Evolutionary conservation across 1,140 invertebrate species (phyloP).

Genomic region (Heterodera carotae): DNA sequence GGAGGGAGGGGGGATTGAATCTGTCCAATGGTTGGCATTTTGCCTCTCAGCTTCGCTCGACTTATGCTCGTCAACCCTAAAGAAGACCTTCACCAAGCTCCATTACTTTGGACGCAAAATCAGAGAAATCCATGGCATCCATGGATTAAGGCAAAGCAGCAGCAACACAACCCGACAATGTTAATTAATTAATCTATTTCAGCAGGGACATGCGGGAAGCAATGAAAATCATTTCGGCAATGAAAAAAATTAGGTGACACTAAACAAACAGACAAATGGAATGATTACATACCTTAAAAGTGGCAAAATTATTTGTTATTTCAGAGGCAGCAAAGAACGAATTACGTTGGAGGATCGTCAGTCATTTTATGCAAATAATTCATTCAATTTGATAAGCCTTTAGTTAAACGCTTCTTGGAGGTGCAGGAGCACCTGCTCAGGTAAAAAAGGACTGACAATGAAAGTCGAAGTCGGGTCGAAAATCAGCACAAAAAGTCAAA

Average conservation of each 20-base stretch:
- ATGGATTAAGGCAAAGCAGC: conserved; percentile 21
- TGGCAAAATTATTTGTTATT: no score
- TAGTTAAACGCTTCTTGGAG: conserved; percentile 62
- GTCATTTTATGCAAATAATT: neutral
- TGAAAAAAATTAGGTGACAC: conserved; percentile 61
- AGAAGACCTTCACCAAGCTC: conserved; percentile 63
- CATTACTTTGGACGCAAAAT: conserved; percentile 65
- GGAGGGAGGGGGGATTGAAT: no score
- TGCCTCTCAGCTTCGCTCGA: conserved; percentile 50
- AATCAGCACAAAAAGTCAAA: no score
- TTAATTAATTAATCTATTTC: conserved; percentile 53
- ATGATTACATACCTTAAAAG: neutral
- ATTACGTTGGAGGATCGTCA: conserved; percentile 62
- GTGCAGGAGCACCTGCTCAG: conserved; percentile 63
- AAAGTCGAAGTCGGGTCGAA: no score
- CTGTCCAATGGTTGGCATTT: neutral
- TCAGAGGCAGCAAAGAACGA: conserved; percentile 62
- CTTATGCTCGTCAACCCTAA: conserved; percentile 61
- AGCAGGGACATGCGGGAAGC: conserved; percentile 64
- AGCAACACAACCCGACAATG: neutral
- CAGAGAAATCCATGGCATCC: conserved; percentile 50
- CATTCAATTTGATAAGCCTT: neutral
- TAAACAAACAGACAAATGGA: neutral
- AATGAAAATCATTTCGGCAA: conserved; percentile 64
- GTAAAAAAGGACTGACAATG: neutral